Percentiles rank a stretch among this genome's conserved stretches.
Evolutionary conservation across 2,113 vertebrate genomes (phyloP).

Genomic region (Mobula birostris): DNA sequence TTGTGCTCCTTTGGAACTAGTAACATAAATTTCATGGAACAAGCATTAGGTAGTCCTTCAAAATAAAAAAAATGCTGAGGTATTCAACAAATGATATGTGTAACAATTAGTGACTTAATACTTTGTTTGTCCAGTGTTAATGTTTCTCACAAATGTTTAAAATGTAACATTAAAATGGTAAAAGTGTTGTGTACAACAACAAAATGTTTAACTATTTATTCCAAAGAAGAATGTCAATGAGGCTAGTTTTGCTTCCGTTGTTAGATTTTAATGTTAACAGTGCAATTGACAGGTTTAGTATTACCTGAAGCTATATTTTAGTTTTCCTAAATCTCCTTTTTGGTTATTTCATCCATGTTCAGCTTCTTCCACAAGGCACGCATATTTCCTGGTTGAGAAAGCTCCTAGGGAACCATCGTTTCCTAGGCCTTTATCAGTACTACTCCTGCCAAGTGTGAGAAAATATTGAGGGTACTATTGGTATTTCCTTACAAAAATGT

Average conservation of each 20-base stretch:
- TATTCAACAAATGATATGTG: constrained; percentile 6
- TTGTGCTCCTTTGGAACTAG: neutral
- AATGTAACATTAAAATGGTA: constrained; percentile 15
- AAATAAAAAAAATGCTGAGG: constrained; percentile 6
- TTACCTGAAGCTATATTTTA: neutral
- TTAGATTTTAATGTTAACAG: neutral
- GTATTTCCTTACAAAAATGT: neutral
- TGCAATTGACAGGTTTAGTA: constrained; percentile 10
- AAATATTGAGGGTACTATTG: neutral
- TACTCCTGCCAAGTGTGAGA: neutral
- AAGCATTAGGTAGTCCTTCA: neutral
- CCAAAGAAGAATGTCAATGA: neutral
- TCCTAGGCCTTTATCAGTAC: neutral
- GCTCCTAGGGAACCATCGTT: neutral
- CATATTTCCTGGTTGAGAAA: neutral
- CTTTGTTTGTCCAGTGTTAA: constrained; percentile 26
- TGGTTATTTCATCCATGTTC: neutral
- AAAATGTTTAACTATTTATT: constrained; percentile 11
- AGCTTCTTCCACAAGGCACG: neutral
- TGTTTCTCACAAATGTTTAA: constrained; percentile 23
- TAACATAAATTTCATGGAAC: neutral
- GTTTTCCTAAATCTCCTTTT: neutral
- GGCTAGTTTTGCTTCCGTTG: neutral
- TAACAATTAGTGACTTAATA: constrained; percentile 29
- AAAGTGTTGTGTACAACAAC: constrained; percentile 10